These are phyloP conservation scores for Anser brachyrhynchus DNA, from an alignment of 2,113 vertebrate genomes.

Conservation along the genomic window DNA sequence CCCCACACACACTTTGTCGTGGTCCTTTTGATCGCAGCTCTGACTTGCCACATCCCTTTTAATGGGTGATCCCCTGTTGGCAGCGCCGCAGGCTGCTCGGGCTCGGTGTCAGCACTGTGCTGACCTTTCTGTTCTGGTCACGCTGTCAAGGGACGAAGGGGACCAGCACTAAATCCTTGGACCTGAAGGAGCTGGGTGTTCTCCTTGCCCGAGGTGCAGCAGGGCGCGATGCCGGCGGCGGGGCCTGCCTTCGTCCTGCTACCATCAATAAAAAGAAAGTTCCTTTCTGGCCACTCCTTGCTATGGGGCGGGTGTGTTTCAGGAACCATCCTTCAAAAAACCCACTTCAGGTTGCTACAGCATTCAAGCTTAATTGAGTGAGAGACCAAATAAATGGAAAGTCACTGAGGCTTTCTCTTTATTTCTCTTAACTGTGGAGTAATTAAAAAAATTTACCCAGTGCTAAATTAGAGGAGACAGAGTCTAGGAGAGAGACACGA, in stretches of 20 bases:
- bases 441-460: neutral
- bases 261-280: rapidly evolving
- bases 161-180: neutral
- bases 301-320: rapidly evolving
- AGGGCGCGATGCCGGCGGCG: rapidly evolving
- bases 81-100: neutral
- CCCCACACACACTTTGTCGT: rapidly evolving
- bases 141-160: neutral
- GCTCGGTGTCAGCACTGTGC: neutral
- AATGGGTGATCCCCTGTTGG: neutral
- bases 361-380: rapidly evolving
- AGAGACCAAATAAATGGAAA: neutral
- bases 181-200: rapidly evolving
- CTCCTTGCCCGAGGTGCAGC: neutral
- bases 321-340: rapidly evolving
- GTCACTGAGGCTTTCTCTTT: neutral
- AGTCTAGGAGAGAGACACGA: neutral
- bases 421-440: neutral
- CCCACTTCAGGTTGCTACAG: neutral
- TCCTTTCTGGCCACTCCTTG: neutral
- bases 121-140: neutral
- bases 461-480: neutral
- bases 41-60: neutral
- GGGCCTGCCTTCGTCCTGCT: neutral
- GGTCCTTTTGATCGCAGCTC: rapidly evolving